Percentiles rank a stretch among this genome's conserved stretches.
Conservation (phyloP, 2,797 vertebrate species). For the Microhierax caerulescens region DNA sequence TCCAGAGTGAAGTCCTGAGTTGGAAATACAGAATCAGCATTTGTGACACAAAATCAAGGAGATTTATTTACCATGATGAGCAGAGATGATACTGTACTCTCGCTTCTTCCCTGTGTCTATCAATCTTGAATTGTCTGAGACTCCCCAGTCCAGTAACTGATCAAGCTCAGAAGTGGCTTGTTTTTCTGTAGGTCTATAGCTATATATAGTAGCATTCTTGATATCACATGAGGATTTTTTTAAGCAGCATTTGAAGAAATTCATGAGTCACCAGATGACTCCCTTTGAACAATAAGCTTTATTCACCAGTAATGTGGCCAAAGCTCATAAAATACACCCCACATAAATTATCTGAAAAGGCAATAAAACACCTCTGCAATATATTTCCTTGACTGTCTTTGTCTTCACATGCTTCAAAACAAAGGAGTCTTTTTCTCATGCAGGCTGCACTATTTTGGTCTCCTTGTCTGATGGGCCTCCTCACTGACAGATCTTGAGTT, state of each 20-base stretch:
- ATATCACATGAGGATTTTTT: neutral
- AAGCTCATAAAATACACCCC: neutral
- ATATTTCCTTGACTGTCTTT: neutral
- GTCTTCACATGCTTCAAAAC: neutral
- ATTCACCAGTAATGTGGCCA: neutral
- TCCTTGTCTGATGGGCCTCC: neutral
- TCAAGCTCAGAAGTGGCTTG: neutral
- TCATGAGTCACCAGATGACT: slow-evolving; percentile 30
- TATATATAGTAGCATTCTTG: neutral
- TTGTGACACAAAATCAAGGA: slow-evolving; percentile 62
- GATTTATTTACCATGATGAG: slow-evolving; percentile 47
- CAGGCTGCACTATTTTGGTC: neutral
- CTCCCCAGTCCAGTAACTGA: neutral
- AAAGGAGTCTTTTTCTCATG: neutral
- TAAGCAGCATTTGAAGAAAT: slow-evolving; percentile 36
- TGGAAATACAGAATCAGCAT: slow-evolving; percentile 41
- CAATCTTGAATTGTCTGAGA: slow-evolving; percentile 32
- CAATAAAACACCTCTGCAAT: slow-evolving; percentile 11
- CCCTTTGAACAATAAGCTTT: slow-evolving; percentile 30
- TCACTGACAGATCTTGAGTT: neutral
- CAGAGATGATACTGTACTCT: slow-evolving; percentile 23
- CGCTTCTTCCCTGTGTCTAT: slow-evolving; percentile 3
- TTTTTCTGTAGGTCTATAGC: neutral
- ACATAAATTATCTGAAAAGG: slow-evolving; percentile 22
- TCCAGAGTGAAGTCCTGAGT: slow-evolving; percentile 21